A percentile compares a stretch with the other conserved stretches of the same genome.
phyloP scores from a whole-genome alignment of 2,113 vertebrate species.

The Malurus alboscapulatus region DNA sequence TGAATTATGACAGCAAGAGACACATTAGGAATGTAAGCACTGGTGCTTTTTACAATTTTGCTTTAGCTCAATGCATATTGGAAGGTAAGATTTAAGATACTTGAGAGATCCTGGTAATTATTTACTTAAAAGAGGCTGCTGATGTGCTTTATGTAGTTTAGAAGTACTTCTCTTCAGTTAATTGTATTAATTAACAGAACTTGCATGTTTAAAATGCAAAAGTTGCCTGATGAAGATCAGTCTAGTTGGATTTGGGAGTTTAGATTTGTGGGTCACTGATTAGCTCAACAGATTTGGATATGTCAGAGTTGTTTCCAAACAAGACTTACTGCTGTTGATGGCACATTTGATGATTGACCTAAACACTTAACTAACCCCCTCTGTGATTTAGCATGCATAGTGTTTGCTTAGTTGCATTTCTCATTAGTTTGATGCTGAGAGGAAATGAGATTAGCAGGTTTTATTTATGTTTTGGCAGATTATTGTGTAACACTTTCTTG shows the following conservation, averaged over 20 bases:
- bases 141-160: background rate
- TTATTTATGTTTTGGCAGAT: slow-evolving; percentile 23
- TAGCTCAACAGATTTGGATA: background rate
- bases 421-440: slow-evolving; percentile 8
- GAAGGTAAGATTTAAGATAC: background rate
- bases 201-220: background rate
- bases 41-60: background rate
- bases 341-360: background rate
- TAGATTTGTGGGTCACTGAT: background rate
- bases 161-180: background rate
- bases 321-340: background rate
- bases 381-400: background rate
- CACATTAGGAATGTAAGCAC: background rate
- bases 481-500: background rate
- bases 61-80: background rate
- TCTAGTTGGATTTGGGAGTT: background rate
- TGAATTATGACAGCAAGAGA: background rate
- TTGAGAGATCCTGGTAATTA: background rate
- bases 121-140: background rate
- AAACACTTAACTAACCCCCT: background rate
- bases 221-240: background rate
- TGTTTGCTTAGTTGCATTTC: slow-evolving; percentile 20
- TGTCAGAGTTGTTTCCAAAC: background rate
- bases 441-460: slow-evolving; percentile 4
- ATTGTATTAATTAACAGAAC: background rate